Percentiles rank a stretch among this genome's conserved stretches.
Conservation (phyloP, 2,888 invertebrate species). For the Eremobia ochroleuca region DNA sequence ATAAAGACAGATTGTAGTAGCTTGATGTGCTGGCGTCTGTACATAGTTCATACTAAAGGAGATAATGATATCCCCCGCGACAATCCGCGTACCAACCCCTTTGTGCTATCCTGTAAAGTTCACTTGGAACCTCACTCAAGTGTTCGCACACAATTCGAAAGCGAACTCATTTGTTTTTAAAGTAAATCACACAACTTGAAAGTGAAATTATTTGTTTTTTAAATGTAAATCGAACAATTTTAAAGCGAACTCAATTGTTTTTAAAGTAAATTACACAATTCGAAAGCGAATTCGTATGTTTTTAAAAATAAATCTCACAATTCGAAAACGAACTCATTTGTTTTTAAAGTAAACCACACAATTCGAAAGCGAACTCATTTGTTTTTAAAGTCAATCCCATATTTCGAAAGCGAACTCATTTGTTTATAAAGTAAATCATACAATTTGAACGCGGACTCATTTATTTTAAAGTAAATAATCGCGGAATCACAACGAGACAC, state of each 20-base stretch:
- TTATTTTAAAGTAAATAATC: neutral
- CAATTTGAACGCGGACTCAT: neutral
- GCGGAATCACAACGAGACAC: neutral
- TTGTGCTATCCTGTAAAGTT: neutral
- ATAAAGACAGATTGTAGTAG: too few species aligned
- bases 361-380: neutral
- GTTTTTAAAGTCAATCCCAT: neutral
- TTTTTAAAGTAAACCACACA: neutral
- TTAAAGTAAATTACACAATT: neutral
- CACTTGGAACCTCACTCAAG: neutral
- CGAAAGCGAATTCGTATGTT: neutral
- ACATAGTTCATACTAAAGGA: slow-evolving; percentile 1
- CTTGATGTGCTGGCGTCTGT: too few species aligned
- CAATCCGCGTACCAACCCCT: neutral
- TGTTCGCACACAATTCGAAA: too few species aligned
- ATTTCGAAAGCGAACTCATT: neutral
- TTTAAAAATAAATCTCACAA: neutral
- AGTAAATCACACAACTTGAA: neutral
- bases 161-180: neutral
- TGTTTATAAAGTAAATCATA: neutral
- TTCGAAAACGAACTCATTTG: neutral
- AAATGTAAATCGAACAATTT: neutral
- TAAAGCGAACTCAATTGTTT: neutral
- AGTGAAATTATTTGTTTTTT: neutral
- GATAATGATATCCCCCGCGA: neutral